These are phyloP conservation scores for Melanostoma scalare DNA, from an alignment of 2,888 invertebrate species.

Conservation along the genomic window DNA sequence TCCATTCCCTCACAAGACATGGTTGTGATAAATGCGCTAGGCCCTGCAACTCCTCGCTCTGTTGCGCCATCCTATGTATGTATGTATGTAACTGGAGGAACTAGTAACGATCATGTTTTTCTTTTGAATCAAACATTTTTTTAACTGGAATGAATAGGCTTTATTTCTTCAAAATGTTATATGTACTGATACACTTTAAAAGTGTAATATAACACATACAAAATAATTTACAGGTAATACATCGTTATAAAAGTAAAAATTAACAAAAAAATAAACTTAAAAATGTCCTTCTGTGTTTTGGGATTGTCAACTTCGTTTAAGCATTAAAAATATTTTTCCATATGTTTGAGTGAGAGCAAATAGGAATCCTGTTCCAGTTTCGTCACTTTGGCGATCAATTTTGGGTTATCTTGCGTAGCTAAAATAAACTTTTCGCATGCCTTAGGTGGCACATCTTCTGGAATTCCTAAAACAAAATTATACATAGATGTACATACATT, in stretches of 20 bases:
- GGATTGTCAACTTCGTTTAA: neutral
- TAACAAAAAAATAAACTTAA: slow-evolving; percentile 29
- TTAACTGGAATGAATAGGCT: too few species aligned
- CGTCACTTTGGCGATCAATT: slow-evolving; percentile 51
- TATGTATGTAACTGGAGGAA: too few species aligned
- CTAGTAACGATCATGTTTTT: too few species aligned
- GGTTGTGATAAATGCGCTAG: too few species aligned
- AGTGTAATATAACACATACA: neutral
- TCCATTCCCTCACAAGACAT: too few species aligned
- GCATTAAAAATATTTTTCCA: slow-evolving; percentile 59
- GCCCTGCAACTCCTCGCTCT: too few species aligned
- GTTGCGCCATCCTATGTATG: too few species aligned
- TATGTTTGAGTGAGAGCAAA: slow-evolving; percentile 33
- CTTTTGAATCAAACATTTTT: too few species aligned
- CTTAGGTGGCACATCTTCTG: slow-evolving; percentile 34
- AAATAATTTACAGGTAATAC: neutral
- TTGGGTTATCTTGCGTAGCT: slow-evolving; percentile 42
- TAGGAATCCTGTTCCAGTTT: slow-evolving; percentile 56
- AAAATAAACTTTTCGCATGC: slow-evolving; percentile 56
- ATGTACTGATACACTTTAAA: neutral
- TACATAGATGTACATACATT: neutral
- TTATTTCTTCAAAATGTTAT: too few species aligned
- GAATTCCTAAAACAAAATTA: slow-evolving; percentile 33
- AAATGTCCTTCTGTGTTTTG: slow-evolving; percentile 43
- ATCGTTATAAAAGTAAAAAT: neutral